Conservation (phyloP, 2,113 vertebrate species). For the Heliornis fulica region DNA sequence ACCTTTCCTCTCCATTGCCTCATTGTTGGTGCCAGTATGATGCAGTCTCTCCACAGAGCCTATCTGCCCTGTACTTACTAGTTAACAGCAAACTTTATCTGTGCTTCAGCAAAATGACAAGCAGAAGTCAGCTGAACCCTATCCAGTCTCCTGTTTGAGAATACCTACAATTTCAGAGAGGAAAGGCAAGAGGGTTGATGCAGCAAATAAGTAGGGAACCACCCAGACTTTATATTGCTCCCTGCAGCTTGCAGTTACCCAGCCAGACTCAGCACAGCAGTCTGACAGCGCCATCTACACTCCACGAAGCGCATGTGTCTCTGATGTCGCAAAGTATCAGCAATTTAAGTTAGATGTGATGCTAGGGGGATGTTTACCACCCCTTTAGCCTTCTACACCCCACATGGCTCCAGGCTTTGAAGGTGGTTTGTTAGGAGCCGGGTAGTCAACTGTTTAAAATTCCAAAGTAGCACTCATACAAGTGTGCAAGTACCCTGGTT, state of each 20-base stretch:
- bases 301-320: background rate
- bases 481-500: background rate
- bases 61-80: background rate
- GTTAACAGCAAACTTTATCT: background rate
- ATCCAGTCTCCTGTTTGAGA: background rate
- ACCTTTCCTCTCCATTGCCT: background rate
- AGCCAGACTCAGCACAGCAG: fast-evolving
- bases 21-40: fast-evolving
- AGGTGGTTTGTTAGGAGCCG: fast-evolving
- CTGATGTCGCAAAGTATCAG: background rate
- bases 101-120: background rate
- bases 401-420: background rate
- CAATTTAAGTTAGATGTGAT: background rate
- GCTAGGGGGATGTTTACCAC: background rate
- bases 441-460: background rate
- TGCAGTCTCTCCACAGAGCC: background rate
- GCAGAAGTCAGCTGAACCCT: background rate
- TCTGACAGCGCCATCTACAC: conserved; percentile 55
- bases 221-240: background rate
- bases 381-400: fast-evolving
- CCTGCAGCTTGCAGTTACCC: background rate
- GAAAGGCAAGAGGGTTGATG: background rate
- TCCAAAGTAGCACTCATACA: fast-evolving
- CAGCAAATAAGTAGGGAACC: background rate
- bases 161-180: background rate